Conservation (phyloP, 2,888 invertebrate genomes). For the Cosmia trapezina region DNA sequence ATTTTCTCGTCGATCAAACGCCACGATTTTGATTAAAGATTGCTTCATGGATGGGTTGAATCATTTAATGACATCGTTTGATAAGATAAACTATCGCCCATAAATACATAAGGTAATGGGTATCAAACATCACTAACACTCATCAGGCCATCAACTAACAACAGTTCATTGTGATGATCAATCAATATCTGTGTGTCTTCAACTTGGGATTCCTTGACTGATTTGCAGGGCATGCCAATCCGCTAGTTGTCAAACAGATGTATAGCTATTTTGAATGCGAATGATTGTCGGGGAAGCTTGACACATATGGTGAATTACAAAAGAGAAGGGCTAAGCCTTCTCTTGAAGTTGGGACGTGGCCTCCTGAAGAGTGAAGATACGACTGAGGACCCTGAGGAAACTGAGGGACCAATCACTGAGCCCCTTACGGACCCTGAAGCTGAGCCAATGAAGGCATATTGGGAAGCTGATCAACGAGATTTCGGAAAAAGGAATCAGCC, state of each 20-base stretch:
- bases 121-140: constrained; percentile 77
- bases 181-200: constrained; percentile 89
- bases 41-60: constrained; percentile 80
- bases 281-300: constrained; percentile 77
- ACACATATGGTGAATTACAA: constrained; percentile 87
- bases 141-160: constrained; percentile 78
- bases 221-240: constrained; percentile 90
- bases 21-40: constrained; percentile 74
- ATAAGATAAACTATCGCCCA: constrained; percentile 80
- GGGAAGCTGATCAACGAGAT: constrained; percentile 85
- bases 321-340: constrained; percentile 87
- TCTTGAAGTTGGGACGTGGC: constrained; percentile 80
- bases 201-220: constrained; percentile 89
- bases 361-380: constrained; percentile 75
- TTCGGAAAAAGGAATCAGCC: constrained; percentile 78
- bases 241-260: constrained; percentile 83
- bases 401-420: constrained; percentile 60
- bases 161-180: constrained; percentile 79
- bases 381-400: constrained; percentile 73
- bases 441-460: constrained; percentile 87
- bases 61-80: constrained; percentile 77
- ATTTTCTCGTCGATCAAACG: constrained; percentile 62
- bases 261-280: constrained; percentile 83
- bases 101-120: constrained; percentile 76
- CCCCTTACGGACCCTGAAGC: constrained; percentile 67